Base-by-base conservation (phyloP, 2,797 vertebrate genomes). In the Sebastes ruberrimus region DNA sequence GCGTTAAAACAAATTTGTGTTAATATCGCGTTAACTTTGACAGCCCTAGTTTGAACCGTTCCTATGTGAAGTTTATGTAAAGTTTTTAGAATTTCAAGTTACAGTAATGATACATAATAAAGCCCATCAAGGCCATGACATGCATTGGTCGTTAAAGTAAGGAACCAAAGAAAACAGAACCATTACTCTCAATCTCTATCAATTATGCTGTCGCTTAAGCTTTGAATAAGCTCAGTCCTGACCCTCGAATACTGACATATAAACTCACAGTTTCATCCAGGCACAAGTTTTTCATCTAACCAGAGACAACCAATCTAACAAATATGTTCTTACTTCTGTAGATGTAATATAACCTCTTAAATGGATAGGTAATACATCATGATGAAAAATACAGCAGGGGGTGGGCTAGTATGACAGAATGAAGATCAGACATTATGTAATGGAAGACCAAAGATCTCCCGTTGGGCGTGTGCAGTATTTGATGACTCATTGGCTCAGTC, bases 401-500 rank as follows among this genome's bases (percentile, higher is more conserved):
- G 25, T 63, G 22, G 20, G n/a, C 68, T 5, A 10, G 7, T 71
- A 20, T 42, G 28, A 56, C 32, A 77, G 9, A 67, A 18, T 63
- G 14, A 78, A 30, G 22, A 81, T 80, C 57, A 76, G 38, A 78
- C 38, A 64, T 63, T 52, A 70, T 57, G 55, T n/a, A 64, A 83
- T 53, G 46, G 38, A 55, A 71, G 33, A 71, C 23, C 23, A 78
- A 56, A 61, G 71, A 35, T 66, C 61, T 78, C 64, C 62, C 23
- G 20, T 10, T 69, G 42, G 30, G 57, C 5, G 27, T 62, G 23
- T 76, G 23, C 16, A 35, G 14, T 38, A 59, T 56, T 63, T 62
- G 33, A 81, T 49, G 76, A 64, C 63, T 82, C 69, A 78, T 38
- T 62, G 63, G 27, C 75, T 85, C 56, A 62, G 35, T 78, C 61